Evolutionary conservation across 2,113 vertebrate species (phyloP), one percentile per base, ranked within the genome.

Genomic region (Porphyrio hochstetteri): DNA sequence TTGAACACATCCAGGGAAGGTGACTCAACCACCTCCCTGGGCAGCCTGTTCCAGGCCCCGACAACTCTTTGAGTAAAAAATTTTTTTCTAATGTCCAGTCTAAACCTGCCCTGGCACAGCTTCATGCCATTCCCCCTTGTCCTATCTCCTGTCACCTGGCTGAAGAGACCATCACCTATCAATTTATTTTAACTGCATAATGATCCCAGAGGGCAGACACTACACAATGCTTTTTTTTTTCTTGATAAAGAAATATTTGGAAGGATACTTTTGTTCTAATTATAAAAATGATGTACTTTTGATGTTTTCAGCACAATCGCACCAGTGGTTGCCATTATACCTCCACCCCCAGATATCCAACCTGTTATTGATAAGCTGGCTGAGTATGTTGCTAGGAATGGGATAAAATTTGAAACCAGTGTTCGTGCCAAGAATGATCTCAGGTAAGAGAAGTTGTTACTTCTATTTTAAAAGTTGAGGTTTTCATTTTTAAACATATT

Each of bases 301-400:
- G 15, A 36, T 86, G 12, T 94, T 97, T 96, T 83, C 96, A 99
- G 98, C 97, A 96, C 98, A 75, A 97, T 98, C 77, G 90, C 98
- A 61, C 98, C 98, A 8, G 97, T 98, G 95, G 98, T 98, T 65
- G 98, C 99, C 93, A 99, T 99, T 97, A 99, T 99, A 70, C 99
- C 99, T 64, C 99, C 99, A 7, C 99, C 99, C 11, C 99, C 99
- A 1, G 99, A 99, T 97, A 98, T 99, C 89, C 99, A 99, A 53
- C 99, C 99, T 15, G 99, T 99, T 95, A 99, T 99, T 67, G 99
- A 99, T 98, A 99, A 99, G 93, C 97, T 99, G 81, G 99, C 99
- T 1, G 99, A 99, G 67, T 99, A 99, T 4, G 99, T 99, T 56
- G 99, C 99, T 29, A 98, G 99, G 81, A 99, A 99, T 11, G 99